Evolutionary conservation across 2,888 invertebrate genomes (phyloP).

Genomic region (Sisyra nigra): DNA sequence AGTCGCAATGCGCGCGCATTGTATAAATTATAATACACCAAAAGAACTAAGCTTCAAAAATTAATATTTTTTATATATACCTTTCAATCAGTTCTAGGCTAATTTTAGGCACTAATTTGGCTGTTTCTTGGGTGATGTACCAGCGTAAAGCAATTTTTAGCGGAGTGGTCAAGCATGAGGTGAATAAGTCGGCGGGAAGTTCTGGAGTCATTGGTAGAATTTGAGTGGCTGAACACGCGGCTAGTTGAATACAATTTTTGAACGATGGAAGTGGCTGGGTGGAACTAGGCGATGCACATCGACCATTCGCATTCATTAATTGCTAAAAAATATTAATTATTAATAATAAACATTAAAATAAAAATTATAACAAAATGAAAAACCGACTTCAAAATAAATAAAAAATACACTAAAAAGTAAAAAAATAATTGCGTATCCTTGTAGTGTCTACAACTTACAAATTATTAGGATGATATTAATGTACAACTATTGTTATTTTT

Average conservation of each 20-base stretch:
- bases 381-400: no score
- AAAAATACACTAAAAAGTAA: no score
- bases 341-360: background rate
- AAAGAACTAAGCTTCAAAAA: background rate
- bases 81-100: constrained; percentile 81
- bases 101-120: constrained; percentile 65
- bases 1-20: background rate
- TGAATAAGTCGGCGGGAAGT: constrained; percentile 94
- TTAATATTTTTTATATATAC: constrained; percentile 26
- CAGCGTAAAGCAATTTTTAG: constrained; percentile 91
- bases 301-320: constrained; percentile 3
- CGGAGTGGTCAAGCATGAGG: constrained; percentile 94
- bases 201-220: constrained; percentile 93
- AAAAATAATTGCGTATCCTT: no score
- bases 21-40: background rate
- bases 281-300: constrained; percentile 6
- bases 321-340: background rate
- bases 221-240: constrained; percentile 88
- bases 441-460: no score
- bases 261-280: constrained; percentile 33
- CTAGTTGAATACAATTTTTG: constrained; percentile 89
- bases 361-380: no score
- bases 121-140: constrained; percentile 78
- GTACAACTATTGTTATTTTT: no score
- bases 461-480: no score